phyloP scores from a whole-genome alignment of 2,888 invertebrate species.

The Pollenia angustigena region DNA sequence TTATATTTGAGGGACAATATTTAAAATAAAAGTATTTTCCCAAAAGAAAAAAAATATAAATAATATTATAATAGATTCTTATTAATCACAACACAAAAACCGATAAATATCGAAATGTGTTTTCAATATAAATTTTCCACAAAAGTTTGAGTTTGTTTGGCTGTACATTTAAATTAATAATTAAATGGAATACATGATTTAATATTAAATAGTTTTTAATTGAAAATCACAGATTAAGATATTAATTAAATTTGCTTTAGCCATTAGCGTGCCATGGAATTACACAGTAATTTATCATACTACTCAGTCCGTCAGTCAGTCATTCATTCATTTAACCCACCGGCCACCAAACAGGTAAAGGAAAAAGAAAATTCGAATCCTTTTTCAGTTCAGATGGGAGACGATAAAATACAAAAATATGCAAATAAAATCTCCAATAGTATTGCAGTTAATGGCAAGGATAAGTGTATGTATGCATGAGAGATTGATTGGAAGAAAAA shows the following conservation, averaged over 20 bases:
- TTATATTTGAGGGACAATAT: too few relatives aligned
- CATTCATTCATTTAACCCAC: too few relatives aligned
- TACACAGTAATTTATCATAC: neutral
- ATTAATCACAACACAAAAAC: too few relatives aligned
- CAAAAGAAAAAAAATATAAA: too few relatives aligned
- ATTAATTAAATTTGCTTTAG: slow-evolving; percentile 39
- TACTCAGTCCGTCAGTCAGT: neutral
- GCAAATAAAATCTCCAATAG: neutral
- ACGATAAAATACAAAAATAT: neutral
- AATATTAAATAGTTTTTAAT: slow-evolving; percentile 42
- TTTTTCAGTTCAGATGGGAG: neutral
- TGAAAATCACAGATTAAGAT: slow-evolving; percentile 42
- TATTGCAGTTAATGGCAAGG: neutral
- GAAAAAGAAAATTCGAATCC: neutral
- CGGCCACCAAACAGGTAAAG: neutral
- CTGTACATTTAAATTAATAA: slow-evolving; percentile 19
- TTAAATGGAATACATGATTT: slow-evolving; percentile 23
- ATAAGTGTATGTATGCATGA: neutral
- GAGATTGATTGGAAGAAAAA: slow-evolving; percentile 4
- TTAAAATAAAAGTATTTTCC: too few relatives aligned
- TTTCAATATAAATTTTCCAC: too few relatives aligned
- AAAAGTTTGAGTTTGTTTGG: neutral
- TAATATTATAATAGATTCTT: too few relatives aligned
- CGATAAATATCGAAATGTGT: too few relatives aligned
- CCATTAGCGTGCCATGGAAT: neutral